These are phyloP conservation scores for Amphiura filiformis DNA, from an alignment of 35 echinoderm and acorn worm genomes.

Conservation along the genomic window DNA sequence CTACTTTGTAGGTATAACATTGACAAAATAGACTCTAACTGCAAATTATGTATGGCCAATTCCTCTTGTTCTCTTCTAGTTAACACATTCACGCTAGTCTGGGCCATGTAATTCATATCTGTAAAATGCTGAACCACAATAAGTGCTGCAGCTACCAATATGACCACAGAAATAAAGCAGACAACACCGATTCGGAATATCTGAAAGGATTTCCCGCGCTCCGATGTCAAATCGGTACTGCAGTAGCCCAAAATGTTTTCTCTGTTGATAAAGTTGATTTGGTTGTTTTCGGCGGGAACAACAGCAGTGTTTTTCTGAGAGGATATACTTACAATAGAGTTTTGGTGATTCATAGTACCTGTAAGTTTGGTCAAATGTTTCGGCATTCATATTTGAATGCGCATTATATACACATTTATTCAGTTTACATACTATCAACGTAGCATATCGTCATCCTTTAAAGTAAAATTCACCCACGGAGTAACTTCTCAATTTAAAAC, in stretches of 20 bases:
- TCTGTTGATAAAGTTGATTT: not conserved
- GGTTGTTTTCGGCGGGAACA: not conserved
- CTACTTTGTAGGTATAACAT: not conserved
- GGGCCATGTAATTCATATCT: conserved; percentile 17
- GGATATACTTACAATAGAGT: not conserved
- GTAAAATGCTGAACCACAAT: conserved; percentile 57
- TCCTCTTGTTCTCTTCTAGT: not conserved
- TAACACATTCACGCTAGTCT: not conserved
- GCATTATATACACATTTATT: not conserved
- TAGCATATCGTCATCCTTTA: too few species aligned
- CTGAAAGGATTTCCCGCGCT: conserved; percentile 48
- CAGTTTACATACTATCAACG: too few species aligned
- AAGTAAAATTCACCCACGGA: too few species aligned
- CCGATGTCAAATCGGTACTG: conserved; percentile 38
- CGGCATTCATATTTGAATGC: not conserved
- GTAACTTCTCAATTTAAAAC: too few species aligned
- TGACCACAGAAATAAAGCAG: conserved; percentile 24
- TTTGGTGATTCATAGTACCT: not conserved
- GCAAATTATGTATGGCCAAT: conserved; percentile 1
- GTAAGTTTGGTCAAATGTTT: not conserved
- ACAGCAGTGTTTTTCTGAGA: not conserved
- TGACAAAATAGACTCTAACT: conserved; percentile 2
- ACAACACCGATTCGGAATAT: conserved; percentile 39
- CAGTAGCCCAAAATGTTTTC: not conserved
- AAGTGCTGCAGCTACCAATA: conserved; percentile 23